Percentiles rank a stretch among this genome's conserved stretches.
These are phyloP conservation scores for Kryphioiulus occultus DNA, from an alignment of 2,888 invertebrate genomes.

Conservation along the genomic window DNA sequence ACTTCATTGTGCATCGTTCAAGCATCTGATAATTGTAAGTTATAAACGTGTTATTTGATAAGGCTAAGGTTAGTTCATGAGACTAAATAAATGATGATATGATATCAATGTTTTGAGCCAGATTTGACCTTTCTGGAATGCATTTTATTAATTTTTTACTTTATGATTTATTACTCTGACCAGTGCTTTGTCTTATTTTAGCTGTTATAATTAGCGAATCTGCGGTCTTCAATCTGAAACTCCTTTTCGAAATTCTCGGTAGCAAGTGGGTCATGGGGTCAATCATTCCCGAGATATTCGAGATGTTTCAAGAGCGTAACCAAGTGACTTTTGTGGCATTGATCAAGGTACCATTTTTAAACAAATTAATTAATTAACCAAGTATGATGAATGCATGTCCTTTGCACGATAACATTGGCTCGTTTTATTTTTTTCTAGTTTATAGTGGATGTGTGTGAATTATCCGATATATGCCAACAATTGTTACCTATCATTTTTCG, in stretches of 20 bases:
- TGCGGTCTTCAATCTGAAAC: conserved; percentile 28
- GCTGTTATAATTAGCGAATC: conserved; percentile 29
- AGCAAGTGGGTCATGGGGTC: conserved; percentile 11
- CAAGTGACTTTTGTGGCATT: conserved; percentile 29
- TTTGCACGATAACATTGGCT: neutral
- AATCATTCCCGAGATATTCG: neutral
- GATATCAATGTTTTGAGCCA: too few species aligned
- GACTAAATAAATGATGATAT: too few species aligned
- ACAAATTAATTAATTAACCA: neutral
- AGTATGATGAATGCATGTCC: too few species aligned
- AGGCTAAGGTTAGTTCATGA: too few species aligned
- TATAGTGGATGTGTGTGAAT: conserved; percentile 12
- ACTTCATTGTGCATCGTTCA: conserved; percentile 33
- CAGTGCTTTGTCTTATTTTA: neutral
- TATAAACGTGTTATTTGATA: neutral
- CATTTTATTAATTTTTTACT: too few species aligned
- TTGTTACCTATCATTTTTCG: conserved; percentile 17
- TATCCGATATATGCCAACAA: neutral
- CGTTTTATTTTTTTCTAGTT: neutral
- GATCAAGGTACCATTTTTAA: neutral
- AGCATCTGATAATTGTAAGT: conserved; percentile 32
- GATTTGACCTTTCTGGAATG: too few species aligned
- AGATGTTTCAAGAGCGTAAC: conserved; percentile 17
- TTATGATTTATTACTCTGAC: too few species aligned
- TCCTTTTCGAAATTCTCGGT: conserved; percentile 21